phyloP scores from a whole-genome alignment of 1,140 invertebrate genomes.

The Belonocnema kinseyi region DNA sequence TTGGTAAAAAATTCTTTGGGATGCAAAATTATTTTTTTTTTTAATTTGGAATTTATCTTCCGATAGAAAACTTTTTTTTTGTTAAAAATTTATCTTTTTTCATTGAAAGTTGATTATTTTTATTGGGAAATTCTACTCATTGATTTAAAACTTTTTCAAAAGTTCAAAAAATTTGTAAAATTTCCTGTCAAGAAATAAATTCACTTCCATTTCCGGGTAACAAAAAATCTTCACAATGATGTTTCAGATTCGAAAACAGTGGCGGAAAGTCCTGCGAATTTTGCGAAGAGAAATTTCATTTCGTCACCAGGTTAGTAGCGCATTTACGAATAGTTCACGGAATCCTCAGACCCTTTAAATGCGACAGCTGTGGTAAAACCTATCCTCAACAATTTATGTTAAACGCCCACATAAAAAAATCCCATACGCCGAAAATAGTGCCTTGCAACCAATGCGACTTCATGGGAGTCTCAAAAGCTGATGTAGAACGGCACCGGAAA shows the following conservation, averaged over 20 bases:
- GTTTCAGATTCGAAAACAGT: slow-evolving; percentile 35
- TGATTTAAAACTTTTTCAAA: no score
- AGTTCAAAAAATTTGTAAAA: no score
- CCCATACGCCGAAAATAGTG: slow-evolving; percentile 44
- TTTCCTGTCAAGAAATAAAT: no score
- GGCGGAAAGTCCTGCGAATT: slow-evolving; percentile 44
- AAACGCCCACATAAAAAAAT: slow-evolving; percentile 52
- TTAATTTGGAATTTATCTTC: no score
- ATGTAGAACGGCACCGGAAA: slow-evolving; percentile 56
- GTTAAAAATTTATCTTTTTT: no score
- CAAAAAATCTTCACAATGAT: no score
- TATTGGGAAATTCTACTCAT: no score
- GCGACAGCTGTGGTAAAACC: slow-evolving; percentile 56
- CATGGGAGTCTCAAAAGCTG: slow-evolving; percentile 54
- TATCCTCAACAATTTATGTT: slow-evolving; percentile 61
- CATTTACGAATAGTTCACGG: slow-evolving; percentile 48
- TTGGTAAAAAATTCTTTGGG: no score
- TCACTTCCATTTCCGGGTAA: no score
- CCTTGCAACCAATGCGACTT: slow-evolving; percentile 45
- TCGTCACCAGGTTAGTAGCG: slow-evolving; percentile 45
- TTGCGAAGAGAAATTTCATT: slow-evolving; percentile 50
- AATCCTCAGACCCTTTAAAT: slow-evolving; percentile 59
- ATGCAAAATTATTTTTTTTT: no score
- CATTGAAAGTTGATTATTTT: no score
- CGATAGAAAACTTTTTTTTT: no score